Conservation (phyloP, 37 sponge, comb jelly and placozoan species). For the Hexactinellida sp. region DNA sequence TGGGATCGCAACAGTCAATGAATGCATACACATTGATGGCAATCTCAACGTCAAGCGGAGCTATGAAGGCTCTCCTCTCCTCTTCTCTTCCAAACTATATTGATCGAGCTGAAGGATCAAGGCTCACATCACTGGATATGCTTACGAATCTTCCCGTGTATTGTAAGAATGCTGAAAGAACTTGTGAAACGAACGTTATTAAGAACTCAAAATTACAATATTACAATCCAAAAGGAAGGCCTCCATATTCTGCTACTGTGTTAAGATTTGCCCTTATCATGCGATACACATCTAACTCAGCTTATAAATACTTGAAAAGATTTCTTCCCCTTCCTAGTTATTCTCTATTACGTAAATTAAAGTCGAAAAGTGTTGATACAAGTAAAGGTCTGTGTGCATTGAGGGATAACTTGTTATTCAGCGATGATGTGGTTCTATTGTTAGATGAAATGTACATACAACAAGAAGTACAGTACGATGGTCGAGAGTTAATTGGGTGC, state of each 20-base stretch:
- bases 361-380: not conserved
- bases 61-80: not conserved
- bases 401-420: not conserved
- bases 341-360: not conserved
- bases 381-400: not conserved
- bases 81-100: not conserved
- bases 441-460: not conserved
- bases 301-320: not conserved
- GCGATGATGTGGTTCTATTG: not conserved
- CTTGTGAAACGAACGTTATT: not conserved
- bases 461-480: constrained; percentile 8
- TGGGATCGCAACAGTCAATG: not conserved
- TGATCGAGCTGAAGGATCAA: not conserved
- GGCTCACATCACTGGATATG: not conserved
- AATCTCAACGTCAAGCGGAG: not conserved
- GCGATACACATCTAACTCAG: not conserved
- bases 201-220: not conserved
- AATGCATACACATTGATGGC: not conserved
- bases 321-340: not conserved
- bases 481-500: not conserved
- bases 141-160: not conserved
- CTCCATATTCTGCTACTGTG: not conserved
- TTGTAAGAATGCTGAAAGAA: not conserved
- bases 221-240: constrained; percentile 1
- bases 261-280: not conserved